Conservation (phyloP, 2,113 vertebrate genomes). For the Xerus inauris region DNA sequence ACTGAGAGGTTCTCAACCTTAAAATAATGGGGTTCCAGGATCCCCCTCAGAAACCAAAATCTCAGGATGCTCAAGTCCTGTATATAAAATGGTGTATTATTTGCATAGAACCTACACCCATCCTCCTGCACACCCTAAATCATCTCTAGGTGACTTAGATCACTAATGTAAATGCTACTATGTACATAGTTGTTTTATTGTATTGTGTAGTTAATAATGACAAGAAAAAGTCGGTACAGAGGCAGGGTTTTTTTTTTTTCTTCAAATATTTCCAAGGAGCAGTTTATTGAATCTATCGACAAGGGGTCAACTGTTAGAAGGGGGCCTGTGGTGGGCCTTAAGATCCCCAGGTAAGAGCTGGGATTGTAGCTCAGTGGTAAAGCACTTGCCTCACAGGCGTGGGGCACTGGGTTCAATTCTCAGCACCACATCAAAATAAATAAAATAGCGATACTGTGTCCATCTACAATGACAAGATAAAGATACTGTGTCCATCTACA, state of each 20-base stretch:
- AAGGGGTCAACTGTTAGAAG: background rate
- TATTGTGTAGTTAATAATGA: background rate
- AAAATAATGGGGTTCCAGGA: background rate
- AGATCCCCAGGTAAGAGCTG: background rate
- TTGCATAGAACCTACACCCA: background rate
- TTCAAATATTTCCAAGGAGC: too few species aligned
- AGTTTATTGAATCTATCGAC: background rate
- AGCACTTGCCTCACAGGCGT: too few species aligned
- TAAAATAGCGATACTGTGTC: too few species aligned
- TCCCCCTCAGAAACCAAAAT: background rate
- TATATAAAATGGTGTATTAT: background rate
- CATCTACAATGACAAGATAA: too few species aligned
- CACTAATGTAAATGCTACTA: background rate
- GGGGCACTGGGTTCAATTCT: too few species aligned
- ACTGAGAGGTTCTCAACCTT: background rate
- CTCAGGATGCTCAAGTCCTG: too few species aligned
- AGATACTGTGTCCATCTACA: too few species aligned
- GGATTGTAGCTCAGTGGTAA: too few species aligned
- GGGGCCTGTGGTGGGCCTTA: fast-evolving
- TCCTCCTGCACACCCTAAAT: background rate
- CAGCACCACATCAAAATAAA: too few species aligned
- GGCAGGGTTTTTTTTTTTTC: too few species aligned
- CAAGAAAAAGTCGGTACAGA: background rate
- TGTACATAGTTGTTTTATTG: fast-evolving
- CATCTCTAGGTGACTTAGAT: too few species aligned